Evolutionary conservation across 2,888 invertebrate genomes (phyloP), one percentile per base, ranked within the genome.

Genomic region (Sicus ferrugineus): DNA sequence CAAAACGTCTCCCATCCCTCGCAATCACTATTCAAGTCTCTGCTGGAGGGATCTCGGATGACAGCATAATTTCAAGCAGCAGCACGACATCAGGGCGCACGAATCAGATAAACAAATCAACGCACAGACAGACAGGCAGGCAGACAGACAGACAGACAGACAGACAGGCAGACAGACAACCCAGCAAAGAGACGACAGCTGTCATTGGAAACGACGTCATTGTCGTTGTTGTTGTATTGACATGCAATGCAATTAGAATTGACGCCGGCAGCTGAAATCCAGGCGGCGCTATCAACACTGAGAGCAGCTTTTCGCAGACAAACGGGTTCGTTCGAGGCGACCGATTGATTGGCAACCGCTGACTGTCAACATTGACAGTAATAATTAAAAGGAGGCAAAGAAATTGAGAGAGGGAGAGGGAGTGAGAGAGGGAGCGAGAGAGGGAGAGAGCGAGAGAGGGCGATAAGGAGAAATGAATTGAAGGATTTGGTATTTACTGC

Each of bases 181-280:
- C 16, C 19, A 38, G 23, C 59, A 31, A 31, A 59, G 6, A 59
- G 34, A 31, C 38, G 21, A n/a, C 34, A 2, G 31, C 1, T 48
- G 48, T n/a, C 5, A 16, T 38, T 38, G 38, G 7, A 38, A 9
- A 9, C n/a, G n/a, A 7, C 38, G 38, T 46, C 21, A 23, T 50
- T 50, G 50, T 50, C 9, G 50, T 9, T 50, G 50, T 52, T 52
- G 50, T 52, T 52, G 50, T 52, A 52, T 52, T 54, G 54, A 11
- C 54, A 54, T 23, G 28, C 54, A 54, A 26, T 54, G 26, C 28
- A 54, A 54, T 23, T 54, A 54, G 54, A 54, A 54, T 28, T 54
- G 54, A 26, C 54, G 28, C 16, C 26, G 5, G 54, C 54, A 54
- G 23, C 28, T 26, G 21, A 21, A 54, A 54, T 54, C 14, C 28